Evolutionary conservation across 2,888 invertebrate species (phyloP).

Genomic region (Drosophila ochracea): DNA sequence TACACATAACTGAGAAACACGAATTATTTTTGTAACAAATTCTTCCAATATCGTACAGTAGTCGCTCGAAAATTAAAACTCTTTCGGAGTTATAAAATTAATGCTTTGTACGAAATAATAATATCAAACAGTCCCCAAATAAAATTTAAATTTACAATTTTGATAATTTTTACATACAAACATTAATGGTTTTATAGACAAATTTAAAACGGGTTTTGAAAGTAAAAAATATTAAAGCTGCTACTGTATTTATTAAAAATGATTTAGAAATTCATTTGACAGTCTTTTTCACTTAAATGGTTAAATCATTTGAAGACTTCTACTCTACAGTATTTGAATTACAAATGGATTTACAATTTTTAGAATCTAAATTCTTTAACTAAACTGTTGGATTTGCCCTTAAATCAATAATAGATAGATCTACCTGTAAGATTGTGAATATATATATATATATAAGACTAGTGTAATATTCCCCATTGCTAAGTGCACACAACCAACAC

Average conservation of each 20-base stretch:
- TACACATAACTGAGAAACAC: neutral
- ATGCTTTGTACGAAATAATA: neutral
- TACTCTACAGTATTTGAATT: neutral
- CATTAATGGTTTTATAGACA: neutral
- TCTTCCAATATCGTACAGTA: neutral
- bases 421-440: slow-evolving; percentile 13
- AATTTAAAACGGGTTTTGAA: neutral
- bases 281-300: neutral
- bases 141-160: neutral
- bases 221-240: neutral
- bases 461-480: slow-evolving; percentile 18
- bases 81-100: neutral
- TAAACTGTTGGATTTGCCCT: neutral
- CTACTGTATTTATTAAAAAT: neutral
- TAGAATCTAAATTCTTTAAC: slow-evolving; percentile 1
- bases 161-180: neutral
- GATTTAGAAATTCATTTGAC: neutral
- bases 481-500: slow-evolving; percentile 11
- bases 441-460: neutral
- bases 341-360: neutral
- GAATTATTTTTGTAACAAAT: neutral
- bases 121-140: neutral
- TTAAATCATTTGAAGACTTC: neutral
- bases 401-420: slow-evolving; percentile 4
- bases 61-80: neutral